Conservation (phyloP, 2,888 invertebrate species). For the Epinotia brunnichana region DNA sequence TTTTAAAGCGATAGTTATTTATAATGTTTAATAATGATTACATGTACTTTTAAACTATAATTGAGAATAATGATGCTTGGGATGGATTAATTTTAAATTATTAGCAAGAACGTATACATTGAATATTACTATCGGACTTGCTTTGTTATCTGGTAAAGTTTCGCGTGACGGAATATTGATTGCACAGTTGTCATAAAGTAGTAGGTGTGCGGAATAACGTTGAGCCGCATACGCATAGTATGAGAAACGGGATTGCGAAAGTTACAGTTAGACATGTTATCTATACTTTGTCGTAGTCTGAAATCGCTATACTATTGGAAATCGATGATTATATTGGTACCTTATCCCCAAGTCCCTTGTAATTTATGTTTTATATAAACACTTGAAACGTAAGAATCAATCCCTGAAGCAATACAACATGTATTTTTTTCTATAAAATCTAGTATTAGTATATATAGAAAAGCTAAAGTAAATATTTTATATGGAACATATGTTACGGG, state of each 20-base stretch:
- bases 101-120: conserved; percentile 26
- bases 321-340: conserved; percentile 31
- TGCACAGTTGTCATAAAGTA: conserved; percentile 14
- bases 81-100: conserved; percentile 42
- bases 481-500: conserved; percentile 44
- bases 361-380: conserved; percentile 35
- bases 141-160: conserved; percentile 28
- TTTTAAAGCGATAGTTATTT: conserved; percentile 68
- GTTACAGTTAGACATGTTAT: conserved; percentile 29
- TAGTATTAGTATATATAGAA: conserved; percentile 38
- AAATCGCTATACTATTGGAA: conserved; percentile 29
- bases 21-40: conserved; percentile 60
- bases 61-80: conserved; percentile 39
- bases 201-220: conserved; percentile 18
- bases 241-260: conserved; percentile 24
- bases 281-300: conserved; percentile 30
- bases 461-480: conserved; percentile 39
- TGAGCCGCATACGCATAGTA: conserved; percentile 13
- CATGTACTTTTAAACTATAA: conserved; percentile 46
- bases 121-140: conserved; percentile 15
- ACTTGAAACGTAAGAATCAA: conserved; percentile 35
- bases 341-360: conserved; percentile 39
- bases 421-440: conserved; percentile 40
- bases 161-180: conserved; percentile 24
- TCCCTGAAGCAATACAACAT: conserved; percentile 32